Percentiles rank a stretch among this genome's conserved stretches.
Conservation (phyloP, 2,888 invertebrate species). For the Chrysolina oricalcia region DNA sequence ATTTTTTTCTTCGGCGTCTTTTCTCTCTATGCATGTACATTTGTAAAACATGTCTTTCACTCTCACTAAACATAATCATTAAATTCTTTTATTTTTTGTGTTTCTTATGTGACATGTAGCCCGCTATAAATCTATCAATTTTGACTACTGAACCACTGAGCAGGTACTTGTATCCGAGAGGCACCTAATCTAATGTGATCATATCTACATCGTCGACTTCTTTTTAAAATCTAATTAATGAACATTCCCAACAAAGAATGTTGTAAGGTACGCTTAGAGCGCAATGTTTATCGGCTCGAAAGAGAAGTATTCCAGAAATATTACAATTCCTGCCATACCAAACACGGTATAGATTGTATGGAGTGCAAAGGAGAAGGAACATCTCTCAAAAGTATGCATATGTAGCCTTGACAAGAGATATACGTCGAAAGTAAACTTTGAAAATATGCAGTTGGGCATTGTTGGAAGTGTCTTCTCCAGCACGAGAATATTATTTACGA, state of each 20-base stretch:
- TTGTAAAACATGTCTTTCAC: too few relatives aligned
- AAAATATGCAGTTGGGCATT: slow-evolving; percentile 40
- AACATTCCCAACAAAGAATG: slow-evolving; percentile 7
- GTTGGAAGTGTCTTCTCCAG: slow-evolving; percentile 47
- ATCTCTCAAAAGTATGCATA: slow-evolving; percentile 31
- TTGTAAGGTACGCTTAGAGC: not conserved
- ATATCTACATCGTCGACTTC: not conserved
- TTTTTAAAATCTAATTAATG: slow-evolving; percentile 10
- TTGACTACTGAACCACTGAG: not conserved
- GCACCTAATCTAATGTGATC: not conserved
- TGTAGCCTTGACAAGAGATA: slow-evolving; percentile 31
- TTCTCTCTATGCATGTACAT: too few relatives aligned
- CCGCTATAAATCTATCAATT: not conserved
- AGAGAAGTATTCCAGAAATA: slow-evolving; percentile 18
- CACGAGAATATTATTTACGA: slow-evolving; percentile 48
- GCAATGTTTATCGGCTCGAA: slow-evolving; percentile 13
- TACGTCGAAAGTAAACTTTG: slow-evolving; percentile 29
- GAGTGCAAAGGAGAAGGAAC: slow-evolving; percentile 15
- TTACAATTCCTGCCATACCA: slow-evolving; percentile 19
- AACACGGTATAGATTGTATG: slow-evolving; percentile 2
- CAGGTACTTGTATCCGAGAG: not conserved
- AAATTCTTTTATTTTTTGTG: not conserved
- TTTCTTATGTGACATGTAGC: not conserved
- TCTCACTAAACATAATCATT: too few relatives aligned
- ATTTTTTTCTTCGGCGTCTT: too few relatives aligned